Conservation (phyloP, 2,888 invertebrate genomes). For the Synergus itoensis region DNA sequence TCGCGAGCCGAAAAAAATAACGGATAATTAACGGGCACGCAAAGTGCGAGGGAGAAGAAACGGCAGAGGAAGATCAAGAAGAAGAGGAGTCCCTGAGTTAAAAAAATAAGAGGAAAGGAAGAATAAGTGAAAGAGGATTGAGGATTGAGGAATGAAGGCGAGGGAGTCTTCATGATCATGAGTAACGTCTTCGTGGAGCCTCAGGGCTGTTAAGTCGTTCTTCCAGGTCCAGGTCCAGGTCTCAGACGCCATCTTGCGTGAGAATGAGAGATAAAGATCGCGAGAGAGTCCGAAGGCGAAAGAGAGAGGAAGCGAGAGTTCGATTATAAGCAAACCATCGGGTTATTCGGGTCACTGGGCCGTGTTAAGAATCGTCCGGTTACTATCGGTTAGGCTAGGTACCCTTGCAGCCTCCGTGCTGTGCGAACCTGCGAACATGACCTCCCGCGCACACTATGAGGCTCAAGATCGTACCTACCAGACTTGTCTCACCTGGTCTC, state of each 20-base stretch:
- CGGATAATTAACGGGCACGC: slow-evolving; percentile 52
- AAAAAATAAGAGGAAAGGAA: neutral
- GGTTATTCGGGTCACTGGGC: slow-evolving; percentile 76
- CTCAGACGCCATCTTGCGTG: slow-evolving; percentile 40
- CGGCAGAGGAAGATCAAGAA: slow-evolving; percentile 13
- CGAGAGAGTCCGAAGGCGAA: slow-evolving; percentile 25
- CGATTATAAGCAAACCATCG: slow-evolving; percentile 63
- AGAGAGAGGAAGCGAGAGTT: slow-evolving; percentile 47
- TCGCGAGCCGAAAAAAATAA: slow-evolving; percentile 51
- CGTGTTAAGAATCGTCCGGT: slow-evolving; percentile 63
- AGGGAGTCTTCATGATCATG: slow-evolving; percentile 38
- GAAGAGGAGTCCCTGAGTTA: neutral
- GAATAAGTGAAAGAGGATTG: slow-evolving; percentile 40
- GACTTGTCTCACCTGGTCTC: slow-evolving; percentile 38
- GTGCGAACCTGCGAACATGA: slow-evolving; percentile 49
- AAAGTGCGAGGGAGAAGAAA: slow-evolving; percentile 33
- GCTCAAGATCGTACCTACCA: slow-evolving; percentile 40
- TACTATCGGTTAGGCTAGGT: slow-evolving; percentile 40
- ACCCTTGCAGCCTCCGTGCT: slow-evolving; percentile 49
- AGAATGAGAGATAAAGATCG: slow-evolving; percentile 41
- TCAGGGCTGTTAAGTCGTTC: slow-evolving; percentile 10
- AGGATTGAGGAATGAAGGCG: slow-evolving; percentile 11
- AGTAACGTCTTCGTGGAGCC: slow-evolving; percentile 40
- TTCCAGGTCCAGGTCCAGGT: slow-evolving; percentile 14
- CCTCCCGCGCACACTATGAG: slow-evolving; percentile 41